A percentile compares a stretch with the other conserved stretches of the same genome.
Conservation (phyloP, 2,113 vertebrate species). For the Hippocampus guttulatus region DNA sequence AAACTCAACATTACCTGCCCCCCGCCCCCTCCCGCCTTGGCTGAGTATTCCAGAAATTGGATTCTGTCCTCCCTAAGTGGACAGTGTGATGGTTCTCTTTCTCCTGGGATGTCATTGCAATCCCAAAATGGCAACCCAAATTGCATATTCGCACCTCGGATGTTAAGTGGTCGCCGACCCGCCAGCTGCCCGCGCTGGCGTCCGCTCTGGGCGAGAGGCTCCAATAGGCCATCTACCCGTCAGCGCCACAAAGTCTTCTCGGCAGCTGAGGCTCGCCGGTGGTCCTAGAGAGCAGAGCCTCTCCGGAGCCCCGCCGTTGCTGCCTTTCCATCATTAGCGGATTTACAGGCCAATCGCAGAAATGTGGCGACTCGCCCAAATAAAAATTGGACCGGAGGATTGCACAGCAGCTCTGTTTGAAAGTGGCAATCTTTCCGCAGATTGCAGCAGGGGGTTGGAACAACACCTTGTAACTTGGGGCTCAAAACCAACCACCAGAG, state of each 20-base stretch:
- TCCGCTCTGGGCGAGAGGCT: not conserved
- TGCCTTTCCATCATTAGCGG: conserved; percentile 16
- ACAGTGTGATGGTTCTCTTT: not conserved
- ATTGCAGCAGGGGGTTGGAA: conserved; percentile 29
- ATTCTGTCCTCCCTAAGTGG: conserved; percentile 2
- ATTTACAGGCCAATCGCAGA: conserved; percentile 48
- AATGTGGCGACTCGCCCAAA: conserved; percentile 21
- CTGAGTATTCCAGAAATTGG: not conserved
- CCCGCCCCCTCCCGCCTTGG: not conserved
- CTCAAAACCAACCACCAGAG: conserved; percentile 39
- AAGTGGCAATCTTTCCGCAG: not conserved
- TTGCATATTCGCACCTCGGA: conserved; percentile 15
- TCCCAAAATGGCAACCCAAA: conserved; percentile 19
- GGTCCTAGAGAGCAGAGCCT: not conserved
- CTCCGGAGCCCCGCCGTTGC: not conserved
- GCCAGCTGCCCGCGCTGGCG: not conserved
- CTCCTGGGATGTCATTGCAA: not conserved
- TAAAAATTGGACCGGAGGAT: conserved; percentile 41
- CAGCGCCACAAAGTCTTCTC: not conserved
- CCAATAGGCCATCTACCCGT: not conserved
- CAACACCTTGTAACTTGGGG: conserved; percentile 60
- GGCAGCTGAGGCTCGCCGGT: conserved; percentile 29
- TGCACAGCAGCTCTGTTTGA: conserved; percentile 10
- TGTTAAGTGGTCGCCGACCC: not conserved
- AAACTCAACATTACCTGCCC: not conserved